Percentiles rank a stretch among this genome's conserved stretches.
Evolutionary conservation across 2,888 invertebrate genomes (phyloP).

Genomic region (Ptychoptera contaminata): DNA sequence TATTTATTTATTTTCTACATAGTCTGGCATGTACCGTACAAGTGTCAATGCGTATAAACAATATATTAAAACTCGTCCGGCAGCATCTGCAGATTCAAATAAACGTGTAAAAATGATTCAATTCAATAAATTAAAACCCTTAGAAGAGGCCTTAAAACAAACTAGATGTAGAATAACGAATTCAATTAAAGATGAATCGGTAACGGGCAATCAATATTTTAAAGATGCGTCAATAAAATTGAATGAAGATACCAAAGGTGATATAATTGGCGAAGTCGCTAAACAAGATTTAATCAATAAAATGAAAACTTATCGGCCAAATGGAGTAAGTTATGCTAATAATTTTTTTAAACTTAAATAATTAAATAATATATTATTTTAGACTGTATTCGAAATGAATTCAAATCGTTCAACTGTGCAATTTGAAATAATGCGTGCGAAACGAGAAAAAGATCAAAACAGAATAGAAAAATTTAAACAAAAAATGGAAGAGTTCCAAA

Average conservation of each 20-base stretch:
- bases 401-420: constrained; percentile 62
- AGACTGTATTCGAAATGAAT: constrained; percentile 91
- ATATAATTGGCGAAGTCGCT: constrained; percentile 13
- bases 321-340: constrained; percentile 19
- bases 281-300: constrained; percentile 24
- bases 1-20: constrained; percentile 12
- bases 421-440: constrained; percentile 75
- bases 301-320: constrained; percentile 26
- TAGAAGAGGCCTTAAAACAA: constrained; percentile 23
- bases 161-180: constrained; percentile 30
- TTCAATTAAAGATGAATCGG: constrained; percentile 24
- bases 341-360: too few relatives aligned
- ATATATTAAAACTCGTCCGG: constrained; percentile 74
- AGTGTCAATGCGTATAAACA: constrained; percentile 82
- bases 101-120: constrained; percentile 62
- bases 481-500: constrained; percentile 22
- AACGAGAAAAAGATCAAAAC: constrained; percentile 56
- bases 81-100: constrained; percentile 79
- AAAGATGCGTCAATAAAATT: constrained; percentile 11
- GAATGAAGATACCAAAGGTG: constrained; percentile 39
- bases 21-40: constrained; percentile 52
- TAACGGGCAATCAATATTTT: too few relatives aligned
- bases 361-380: constrained; percentile 29
- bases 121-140: constrained; percentile 42
- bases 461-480: constrained; percentile 30